Base-by-base conservation (phyloP, 1,140 invertebrate genomes). In the Euura lappo region DNA sequence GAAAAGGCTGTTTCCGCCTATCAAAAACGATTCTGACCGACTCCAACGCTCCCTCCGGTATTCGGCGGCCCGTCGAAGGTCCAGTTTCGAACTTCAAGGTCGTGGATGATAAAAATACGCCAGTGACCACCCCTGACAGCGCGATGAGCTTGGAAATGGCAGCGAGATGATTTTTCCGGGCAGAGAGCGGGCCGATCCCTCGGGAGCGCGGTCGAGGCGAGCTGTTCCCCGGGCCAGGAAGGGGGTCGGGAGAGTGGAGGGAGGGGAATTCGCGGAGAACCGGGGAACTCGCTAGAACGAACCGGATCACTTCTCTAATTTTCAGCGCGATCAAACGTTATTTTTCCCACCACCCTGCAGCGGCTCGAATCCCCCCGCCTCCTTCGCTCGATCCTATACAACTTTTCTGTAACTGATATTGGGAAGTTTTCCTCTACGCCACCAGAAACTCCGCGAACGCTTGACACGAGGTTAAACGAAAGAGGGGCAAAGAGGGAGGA, bases 241-340 rank as follows among this genome's bases (percentile, higher is more conserved):
- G 68, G 70, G 70, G 28, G 28, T 28, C 51, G 10, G 13, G 3
- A n/a, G 71, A 75, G 78, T 75, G 71, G 76, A 75, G 73, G 75
- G 70, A 70, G 71, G 72, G 77, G 72, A 70, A 75, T 76, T 75
- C 72, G 76, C 74, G 73, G 75, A 68, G 70, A 73, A 73, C 76
- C 68, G 68, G 68, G 42, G 28, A 67, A 65, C 71, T 74, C 65
- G 72, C 46, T 67, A 66, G 72, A 74, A 70, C 67, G 51, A 71
- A 76, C 42, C 74, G 78, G 74, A 79, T 81, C 81, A 76, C 76
- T 78, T 78, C 78, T 81, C 78, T 82, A 82, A 82, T 83, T 83
- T 83, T 81, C 82, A 83, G 78, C 81, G 74, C 80, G 77, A 82
- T 83, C 81, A 82, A 81, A 82, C 81, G 77, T 84, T 81, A 83